Evolutionary conservation across 1,140 invertebrate species (phyloP).

Genomic region (Semibalanus balanoides): DNA sequence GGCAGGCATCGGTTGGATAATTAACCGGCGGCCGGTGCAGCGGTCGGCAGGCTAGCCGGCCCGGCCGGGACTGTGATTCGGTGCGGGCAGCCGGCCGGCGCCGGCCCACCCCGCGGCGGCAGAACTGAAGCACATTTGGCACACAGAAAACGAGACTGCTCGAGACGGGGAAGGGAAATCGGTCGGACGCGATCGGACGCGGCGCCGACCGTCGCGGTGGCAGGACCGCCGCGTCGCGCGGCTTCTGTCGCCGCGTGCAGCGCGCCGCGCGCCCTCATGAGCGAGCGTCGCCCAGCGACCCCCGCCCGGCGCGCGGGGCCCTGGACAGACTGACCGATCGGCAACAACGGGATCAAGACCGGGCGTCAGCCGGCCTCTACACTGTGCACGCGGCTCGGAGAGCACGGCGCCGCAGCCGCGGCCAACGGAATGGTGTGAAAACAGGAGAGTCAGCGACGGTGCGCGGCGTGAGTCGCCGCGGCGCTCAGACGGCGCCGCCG

Average conservation of each 20-base stretch:
- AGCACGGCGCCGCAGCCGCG: too few species aligned
- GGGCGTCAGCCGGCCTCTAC: neutral
- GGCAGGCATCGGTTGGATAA: neutral
- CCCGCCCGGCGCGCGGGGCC: too few species aligned
- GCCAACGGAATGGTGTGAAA: neutral
- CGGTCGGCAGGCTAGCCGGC: too few species aligned
- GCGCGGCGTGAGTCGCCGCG: too few species aligned
- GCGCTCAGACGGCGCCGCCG: too few species aligned
- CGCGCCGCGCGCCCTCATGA: neutral
- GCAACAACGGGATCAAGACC: neutral
- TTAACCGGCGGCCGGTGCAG: neutral
- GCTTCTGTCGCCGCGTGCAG: neutral
- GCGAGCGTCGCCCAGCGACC: neutral
- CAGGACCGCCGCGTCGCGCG: too few species aligned
- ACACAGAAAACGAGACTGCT: neutral
- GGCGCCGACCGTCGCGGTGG: too few species aligned
- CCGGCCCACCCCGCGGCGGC: neutral
- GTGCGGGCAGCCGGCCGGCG: too few species aligned
- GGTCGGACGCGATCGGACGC: too few species aligned
- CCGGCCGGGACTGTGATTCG: too few species aligned
- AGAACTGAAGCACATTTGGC: neutral
- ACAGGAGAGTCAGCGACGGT: neutral
- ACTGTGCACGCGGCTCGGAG: neutral
- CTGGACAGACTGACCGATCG: neutral
- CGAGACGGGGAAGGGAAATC: too few species aligned